phyloP scores from a whole-genome alignment of 2,888 invertebrate genomes.

The Hyposoter didymator region DNA sequence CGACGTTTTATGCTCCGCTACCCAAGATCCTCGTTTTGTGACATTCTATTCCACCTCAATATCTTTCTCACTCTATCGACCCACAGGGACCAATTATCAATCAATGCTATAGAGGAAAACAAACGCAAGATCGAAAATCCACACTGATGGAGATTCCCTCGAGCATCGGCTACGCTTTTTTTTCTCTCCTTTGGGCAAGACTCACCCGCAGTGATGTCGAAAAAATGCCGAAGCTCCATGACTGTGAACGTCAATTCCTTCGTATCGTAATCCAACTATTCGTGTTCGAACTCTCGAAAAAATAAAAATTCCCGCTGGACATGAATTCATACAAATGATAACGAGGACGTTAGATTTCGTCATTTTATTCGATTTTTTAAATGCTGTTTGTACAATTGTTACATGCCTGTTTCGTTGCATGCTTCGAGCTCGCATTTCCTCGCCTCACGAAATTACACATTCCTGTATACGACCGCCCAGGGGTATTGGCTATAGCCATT shows the following conservation, averaged over 20 bases:
- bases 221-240: not conserved
- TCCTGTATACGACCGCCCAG: not conserved
- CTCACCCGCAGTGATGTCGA: not conserved
- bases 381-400: not conserved
- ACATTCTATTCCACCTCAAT: not conserved
- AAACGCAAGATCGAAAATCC: constrained; percentile 2
- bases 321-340: not conserved
- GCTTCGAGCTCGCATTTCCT: not conserved
- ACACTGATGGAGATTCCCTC: not conserved
- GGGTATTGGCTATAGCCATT: not conserved
- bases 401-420: not conserved
- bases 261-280: not conserved
- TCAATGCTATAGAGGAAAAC: constrained; percentile 32
- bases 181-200: not conserved
- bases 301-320: not conserved
- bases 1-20: constrained; percentile 46
- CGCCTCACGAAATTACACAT: not conserved
- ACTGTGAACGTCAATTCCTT: not conserved
- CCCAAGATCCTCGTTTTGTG: constrained; percentile 41
- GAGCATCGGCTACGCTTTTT: not conserved
- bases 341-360: not conserved
- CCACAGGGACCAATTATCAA: constrained; percentile 48
- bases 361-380: not conserved
- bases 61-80: constrained; percentile 24
- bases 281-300: not conserved